phyloP scores from a whole-genome alignment of 2,113 vertebrate genomes.

The Candoia aspera region DNA sequence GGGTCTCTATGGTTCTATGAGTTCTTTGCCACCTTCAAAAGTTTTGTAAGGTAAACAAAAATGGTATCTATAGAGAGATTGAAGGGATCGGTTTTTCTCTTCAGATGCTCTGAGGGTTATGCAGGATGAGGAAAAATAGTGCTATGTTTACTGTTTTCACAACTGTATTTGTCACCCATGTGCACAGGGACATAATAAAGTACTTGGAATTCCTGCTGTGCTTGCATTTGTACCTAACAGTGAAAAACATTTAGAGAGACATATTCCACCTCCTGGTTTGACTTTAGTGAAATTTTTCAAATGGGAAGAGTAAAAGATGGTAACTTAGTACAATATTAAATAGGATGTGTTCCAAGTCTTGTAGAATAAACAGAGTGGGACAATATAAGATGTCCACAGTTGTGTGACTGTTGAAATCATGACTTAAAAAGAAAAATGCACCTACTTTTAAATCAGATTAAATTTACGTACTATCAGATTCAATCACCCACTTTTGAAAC shows the following conservation, averaged over 20 bases:
- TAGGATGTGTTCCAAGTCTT: too few relatives aligned
- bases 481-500: not conserved
- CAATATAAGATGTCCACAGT: not conserved
- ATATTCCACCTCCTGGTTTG: not conserved
- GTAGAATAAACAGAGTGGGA: not conserved
- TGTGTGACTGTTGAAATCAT: not conserved
- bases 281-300: not conserved
- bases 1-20: not conserved
- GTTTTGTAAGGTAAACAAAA: not conserved
- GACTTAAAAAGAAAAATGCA: not conserved
- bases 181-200: not conserved
- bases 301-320: not conserved
- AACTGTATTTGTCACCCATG: not conserved
- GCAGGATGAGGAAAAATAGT: not conserved
- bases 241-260: too few relatives aligned
- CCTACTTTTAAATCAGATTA: not conserved
- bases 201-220: not conserved
- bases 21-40: not conserved
- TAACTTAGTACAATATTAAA: not conserved
- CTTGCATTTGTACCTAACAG: not conserved
- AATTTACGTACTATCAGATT: too few relatives aligned
- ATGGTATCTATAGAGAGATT: not conserved
- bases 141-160: not conserved
- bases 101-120: not conserved
- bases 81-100: not conserved